These are phyloP conservation scores for Lycocorax pyrrhopterus DNA, from an alignment of 2,113 vertebrate species.

Conservation along the genomic window DNA sequence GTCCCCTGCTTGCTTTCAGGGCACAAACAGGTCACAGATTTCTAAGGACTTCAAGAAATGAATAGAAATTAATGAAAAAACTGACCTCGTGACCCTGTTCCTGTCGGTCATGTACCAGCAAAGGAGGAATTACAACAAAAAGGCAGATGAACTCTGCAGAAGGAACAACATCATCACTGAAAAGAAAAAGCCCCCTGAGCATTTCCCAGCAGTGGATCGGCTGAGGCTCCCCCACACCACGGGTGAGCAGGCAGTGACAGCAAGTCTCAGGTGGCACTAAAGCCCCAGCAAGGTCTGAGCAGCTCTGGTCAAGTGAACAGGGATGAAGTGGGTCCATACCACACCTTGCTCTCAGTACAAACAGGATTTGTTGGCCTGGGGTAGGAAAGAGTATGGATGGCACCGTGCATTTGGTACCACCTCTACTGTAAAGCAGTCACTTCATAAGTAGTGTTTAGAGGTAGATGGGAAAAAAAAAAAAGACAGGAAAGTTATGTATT, in stretches of 20 bases:
- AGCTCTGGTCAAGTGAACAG: rapidly evolving
- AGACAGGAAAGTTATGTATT: not conserved
- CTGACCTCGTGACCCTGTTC: not conserved
- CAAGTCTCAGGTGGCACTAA: not conserved
- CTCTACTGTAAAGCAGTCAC: not conserved
- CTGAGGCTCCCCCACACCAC: too few relatives aligned
- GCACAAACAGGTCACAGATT: not conserved
- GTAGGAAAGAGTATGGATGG: not conserved
- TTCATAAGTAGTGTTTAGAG: not conserved
- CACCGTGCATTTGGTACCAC: not conserved
- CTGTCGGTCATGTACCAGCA: not conserved
- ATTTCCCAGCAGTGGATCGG: rapidly evolving
- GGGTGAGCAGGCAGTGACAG: not conserved
- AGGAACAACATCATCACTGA: not conserved
- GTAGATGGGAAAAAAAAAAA: not conserved
- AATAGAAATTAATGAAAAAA: not conserved
- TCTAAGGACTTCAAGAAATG: not conserved
- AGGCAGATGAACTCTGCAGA: not conserved
- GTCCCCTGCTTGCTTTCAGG: not conserved
- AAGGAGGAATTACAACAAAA: not conserved
- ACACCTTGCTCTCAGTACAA: not conserved
- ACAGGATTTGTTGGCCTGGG: not conserved
- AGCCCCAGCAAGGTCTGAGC: not conserved
- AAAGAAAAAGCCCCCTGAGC: not conserved
- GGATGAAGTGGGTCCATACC: not conserved